Base-by-base conservation (phyloP, 2,797 vertebrate species). In the Eospalax fontanierii region DNA sequence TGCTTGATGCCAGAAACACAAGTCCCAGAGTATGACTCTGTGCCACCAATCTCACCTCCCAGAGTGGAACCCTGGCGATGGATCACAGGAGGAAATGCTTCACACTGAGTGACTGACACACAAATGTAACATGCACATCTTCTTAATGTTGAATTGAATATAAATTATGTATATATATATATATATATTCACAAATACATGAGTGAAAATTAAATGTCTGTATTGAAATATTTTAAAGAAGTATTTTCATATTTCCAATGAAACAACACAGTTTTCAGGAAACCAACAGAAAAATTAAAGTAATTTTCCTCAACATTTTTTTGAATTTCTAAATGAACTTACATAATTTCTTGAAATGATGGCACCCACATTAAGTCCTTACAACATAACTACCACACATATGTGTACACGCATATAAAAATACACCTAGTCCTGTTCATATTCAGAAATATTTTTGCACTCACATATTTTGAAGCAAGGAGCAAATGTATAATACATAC, bases 241-340 rank as follows among this genome's bases (percentile, higher is more conserved):
- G 21, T 86, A 68, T 95, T 97, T 97, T 83, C 96, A 91, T 97
- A 96, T 92, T 93, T 94, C 1, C 11, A 63, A 80, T 90, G 89
- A 93, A 82, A 95, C 57, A 74, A 78, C 46, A 85, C 97, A 82
- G 68, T 94, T 54, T 82, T 97, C 43, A 59, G 33, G 33, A 96
- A 89, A 95, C 71, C 26, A 81, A 26, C 4, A 87, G 24, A 78
- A 95, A 89, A 85, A 43, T 2, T 11, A 54, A 95, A 90, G 24
- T 22, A 87, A 73, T 75, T 88, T 86, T 78, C 50, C 78, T 84
- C 54, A 87, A 59, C 2, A 30, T 68, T 70, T 16, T 93, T 96
- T 96, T 87, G 82, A 74, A 96, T 96, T 82, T 90, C 3, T 68
- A 24, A n/a, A 91, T 71, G 10, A 95, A 46, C 6, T 59, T 81